These are phyloP conservation scores for Sinodicranocentrus sp. DNA, from an alignment of 2,888 invertebrate species.

Conservation along the genomic window DNA sequence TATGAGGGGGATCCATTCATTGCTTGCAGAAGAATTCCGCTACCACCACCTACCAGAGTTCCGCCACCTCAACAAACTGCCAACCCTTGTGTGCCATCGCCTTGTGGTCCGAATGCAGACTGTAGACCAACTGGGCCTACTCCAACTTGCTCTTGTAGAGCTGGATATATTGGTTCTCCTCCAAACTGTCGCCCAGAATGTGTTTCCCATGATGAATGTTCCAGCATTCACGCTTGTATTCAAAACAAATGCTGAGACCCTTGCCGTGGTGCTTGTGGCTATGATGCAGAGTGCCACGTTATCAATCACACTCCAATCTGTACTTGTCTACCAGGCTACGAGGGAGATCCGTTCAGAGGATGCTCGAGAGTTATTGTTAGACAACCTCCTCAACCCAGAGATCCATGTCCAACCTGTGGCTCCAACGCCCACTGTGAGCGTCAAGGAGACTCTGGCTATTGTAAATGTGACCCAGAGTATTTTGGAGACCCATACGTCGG, in stretches of 20 bases:
- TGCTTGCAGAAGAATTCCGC: constrained; percentile 80
- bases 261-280: constrained; percentile 81
- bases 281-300: constrained; percentile 81
- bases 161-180: constrained; percentile 79
- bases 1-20: constrained; percentile 80
- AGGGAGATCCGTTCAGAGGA: constrained; percentile 77
- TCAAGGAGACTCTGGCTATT: constrained; percentile 78
- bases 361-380: constrained; percentile 76
- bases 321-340: constrained; percentile 82
- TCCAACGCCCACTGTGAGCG: constrained; percentile 77
- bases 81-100: constrained; percentile 43
- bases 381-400: constrained; percentile 72
- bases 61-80: constrained; percentile 11
- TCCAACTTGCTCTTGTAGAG: constrained; percentile 71
- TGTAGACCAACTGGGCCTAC: constrained; percentile 87
- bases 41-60: constrained; percentile 37
- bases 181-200: constrained; percentile 87
- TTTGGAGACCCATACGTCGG: constrained; percentile 77
- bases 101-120: constrained; percentile 88
- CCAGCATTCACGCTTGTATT: constrained; percentile 82
- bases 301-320: constrained; percentile 82
- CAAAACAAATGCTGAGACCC: constrained; percentile 83
- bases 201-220: constrained; percentile 83
- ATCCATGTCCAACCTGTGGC: constrained; percentile 72
- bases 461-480: constrained; percentile 77